Evolutionary conservation across 1,140 invertebrate genomes (phyloP).

Genomic region (Drosophila paulistorum): DNA sequence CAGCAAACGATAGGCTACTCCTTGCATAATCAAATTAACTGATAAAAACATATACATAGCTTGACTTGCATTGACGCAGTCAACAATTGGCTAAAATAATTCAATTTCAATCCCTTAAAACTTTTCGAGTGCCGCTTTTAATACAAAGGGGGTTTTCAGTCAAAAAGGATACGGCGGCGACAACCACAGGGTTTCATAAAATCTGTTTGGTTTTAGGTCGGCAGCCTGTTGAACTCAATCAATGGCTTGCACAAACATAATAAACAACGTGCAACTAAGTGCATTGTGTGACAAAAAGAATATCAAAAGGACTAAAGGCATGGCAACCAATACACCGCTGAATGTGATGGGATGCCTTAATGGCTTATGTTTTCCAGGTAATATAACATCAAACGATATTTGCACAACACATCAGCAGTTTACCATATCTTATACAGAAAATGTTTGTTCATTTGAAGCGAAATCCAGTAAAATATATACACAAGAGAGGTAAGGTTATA

Average conservation of each 20-base stretch:
- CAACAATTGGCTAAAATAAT: too few species aligned
- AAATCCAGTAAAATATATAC: too few species aligned
- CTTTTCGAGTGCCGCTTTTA: too few species aligned
- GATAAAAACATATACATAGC: background rate
- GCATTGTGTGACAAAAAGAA: background rate
- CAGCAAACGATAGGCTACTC: background rate
- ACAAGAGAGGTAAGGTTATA: too few species aligned
- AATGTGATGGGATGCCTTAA: background rate
- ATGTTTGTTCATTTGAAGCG: background rate
- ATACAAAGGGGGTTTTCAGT: too few species aligned
- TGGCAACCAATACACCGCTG: background rate
- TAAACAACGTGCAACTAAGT: too few species aligned
- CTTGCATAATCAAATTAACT: background rate
- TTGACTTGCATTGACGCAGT: background rate
- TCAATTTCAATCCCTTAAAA: too few species aligned
- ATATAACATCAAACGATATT: too few species aligned
- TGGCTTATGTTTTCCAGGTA: background rate
- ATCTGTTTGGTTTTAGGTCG: background rate
- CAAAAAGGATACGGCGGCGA: too few species aligned
- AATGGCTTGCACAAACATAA: background rate
- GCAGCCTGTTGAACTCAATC: background rate
- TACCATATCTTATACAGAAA: too few species aligned
- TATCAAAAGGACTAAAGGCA: background rate
- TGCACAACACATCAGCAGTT: too few species aligned
- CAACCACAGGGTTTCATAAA: too few species aligned